A percentile compares a stretch with the other conserved stretches of the same genome.
These are phyloP conservation scores for Drosophila anomalata DNA, from an alignment of 2,888 invertebrate species.

Conservation along the genomic window DNA sequence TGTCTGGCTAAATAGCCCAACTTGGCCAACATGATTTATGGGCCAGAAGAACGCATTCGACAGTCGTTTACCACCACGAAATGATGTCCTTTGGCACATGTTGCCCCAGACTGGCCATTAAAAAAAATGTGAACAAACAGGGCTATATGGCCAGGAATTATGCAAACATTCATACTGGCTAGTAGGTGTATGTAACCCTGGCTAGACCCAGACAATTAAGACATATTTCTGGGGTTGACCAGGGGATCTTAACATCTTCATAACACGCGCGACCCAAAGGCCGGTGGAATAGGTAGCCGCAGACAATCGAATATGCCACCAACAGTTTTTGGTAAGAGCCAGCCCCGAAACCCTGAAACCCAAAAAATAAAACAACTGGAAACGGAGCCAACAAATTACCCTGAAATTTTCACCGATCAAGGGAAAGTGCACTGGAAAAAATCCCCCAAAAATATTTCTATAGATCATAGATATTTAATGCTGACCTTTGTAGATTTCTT, in stretches of 20 bases:
- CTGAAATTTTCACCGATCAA: conserved; percentile 58
- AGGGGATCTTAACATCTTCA: conserved; percentile 66
- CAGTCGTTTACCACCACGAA: conserved; percentile 44
- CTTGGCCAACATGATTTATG: conserved; percentile 67
- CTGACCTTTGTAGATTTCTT: neutral
- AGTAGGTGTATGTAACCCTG: conserved; percentile 7
- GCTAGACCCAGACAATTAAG: conserved; percentile 32
- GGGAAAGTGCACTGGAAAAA: conserved; percentile 20
- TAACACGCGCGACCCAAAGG: conserved; percentile 68
- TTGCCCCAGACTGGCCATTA: conserved; percentile 45
- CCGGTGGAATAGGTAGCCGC: conserved; percentile 29
- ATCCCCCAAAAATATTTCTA: neutral
- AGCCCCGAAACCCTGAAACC: conserved; percentile 18
- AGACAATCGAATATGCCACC: conserved; percentile 55
- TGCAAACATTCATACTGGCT: conserved; percentile 49
- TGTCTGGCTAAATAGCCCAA: conserved; percentile 42
- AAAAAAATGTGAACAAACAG: conserved; percentile 44
- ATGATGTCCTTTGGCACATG: conserved; percentile 50
- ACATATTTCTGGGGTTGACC: conserved; percentile 42
- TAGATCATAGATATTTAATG: neutral
- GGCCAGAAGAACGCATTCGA: conserved; percentile 66
- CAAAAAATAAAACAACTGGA: conserved; percentile 30
- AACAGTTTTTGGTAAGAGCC: conserved; percentile 56
- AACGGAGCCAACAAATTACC: conserved; percentile 69
- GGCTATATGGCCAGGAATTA: conserved; percentile 19